phyloP scores from a whole-genome alignment of 2,113 vertebrate genomes.

The Trichomycterus rosablanca region DNA sequence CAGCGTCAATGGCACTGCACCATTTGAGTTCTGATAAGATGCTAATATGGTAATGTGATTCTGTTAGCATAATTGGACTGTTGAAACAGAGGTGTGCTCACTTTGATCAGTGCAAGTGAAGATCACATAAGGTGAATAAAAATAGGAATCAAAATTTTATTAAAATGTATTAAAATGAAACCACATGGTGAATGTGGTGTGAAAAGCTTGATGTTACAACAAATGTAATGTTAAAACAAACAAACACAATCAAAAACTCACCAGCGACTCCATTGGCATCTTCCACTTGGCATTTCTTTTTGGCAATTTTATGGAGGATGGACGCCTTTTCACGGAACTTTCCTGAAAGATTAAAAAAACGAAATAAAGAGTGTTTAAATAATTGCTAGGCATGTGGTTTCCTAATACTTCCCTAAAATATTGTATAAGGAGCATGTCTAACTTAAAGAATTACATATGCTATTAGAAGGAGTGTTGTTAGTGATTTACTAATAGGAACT shows the following conservation, averaged over 20 bases:
- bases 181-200: too few relatives aligned
- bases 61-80: slow-evolving; percentile 69
- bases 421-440: too few relatives aligned
- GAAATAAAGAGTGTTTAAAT: background rate
- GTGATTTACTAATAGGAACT: too few relatives aligned
- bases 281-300: slow-evolving; percentile 96
- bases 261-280: slow-evolving; percentile 89
- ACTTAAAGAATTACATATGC: too few relatives aligned
- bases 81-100: slow-evolving; percentile 47
- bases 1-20: slow-evolving; percentile 34
- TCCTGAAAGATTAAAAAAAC: slow-evolving; percentile 68
- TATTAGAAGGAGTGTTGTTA: too few relatives aligned
- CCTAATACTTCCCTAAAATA: background rate
- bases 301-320: slow-evolving; percentile 97
- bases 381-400: background rate
- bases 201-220: too few relatives aligned
- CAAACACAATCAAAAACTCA: too few relatives aligned
- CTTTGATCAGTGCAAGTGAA: slow-evolving; percentile 20
- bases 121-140: background rate
- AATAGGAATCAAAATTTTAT: background rate
- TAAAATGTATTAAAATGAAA: background rate
- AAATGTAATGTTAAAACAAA: too few relatives aligned
- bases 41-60: slow-evolving; percentile 63
- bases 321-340: slow-evolving; percentile 95
- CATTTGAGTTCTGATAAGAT: slow-evolving; percentile 54